Conservation (phyloP, 1,140 invertebrate genomes). For the Lepidurus packardi region DNA sequence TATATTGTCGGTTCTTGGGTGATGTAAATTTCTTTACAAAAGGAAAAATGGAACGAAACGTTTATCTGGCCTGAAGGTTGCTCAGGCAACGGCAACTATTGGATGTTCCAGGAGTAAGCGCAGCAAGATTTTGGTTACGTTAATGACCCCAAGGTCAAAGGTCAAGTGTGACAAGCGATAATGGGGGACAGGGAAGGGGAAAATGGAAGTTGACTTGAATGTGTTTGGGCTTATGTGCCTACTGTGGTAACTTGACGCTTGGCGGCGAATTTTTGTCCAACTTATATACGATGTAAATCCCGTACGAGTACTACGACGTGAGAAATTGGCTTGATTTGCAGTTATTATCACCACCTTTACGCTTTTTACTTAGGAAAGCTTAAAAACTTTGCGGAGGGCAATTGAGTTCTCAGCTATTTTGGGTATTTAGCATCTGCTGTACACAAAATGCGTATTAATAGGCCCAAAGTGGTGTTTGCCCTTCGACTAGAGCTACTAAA, state of each 20-base stretch:
- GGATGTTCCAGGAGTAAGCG: neutral
- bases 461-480: neutral
- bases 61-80: conserved; percentile 13
- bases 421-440: conserved; percentile 3
- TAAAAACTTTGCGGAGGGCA: neutral
- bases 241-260: neutral
- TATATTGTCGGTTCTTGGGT: too few species aligned
- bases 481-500: neutral
- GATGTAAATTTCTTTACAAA: neutral
- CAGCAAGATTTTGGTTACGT: conserved; percentile 21
- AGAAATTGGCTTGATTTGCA: neutral
- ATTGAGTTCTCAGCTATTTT: conserved; percentile 10
- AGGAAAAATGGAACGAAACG: neutral
- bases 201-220: neutral
- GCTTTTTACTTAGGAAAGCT: neutral
- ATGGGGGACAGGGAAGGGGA: neutral
- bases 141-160: conserved; percentile 14
- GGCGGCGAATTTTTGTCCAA: neutral
- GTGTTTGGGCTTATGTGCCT: neutral
- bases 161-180: conserved; percentile 12
- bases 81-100: conserved; percentile 1
- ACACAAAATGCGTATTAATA: conserved; percentile 12
- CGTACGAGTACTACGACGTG: neutral
- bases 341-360: neutral
- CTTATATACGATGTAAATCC: neutral